Evolutionary conservation across 2,113 vertebrate genomes (phyloP).

Genomic region (Columbina picui): DNA sequence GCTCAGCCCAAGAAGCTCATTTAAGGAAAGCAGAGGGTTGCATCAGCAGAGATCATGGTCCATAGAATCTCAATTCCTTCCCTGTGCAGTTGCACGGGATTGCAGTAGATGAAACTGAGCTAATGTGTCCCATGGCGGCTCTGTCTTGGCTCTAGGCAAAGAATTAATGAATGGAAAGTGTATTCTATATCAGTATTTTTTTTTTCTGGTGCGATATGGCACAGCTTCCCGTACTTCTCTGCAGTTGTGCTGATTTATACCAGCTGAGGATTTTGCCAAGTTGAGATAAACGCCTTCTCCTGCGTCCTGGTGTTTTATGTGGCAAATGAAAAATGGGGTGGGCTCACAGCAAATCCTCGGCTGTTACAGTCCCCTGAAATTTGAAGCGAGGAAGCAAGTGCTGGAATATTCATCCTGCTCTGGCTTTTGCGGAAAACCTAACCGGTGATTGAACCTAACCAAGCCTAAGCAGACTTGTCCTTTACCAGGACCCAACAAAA

Average conservation of each 20-base stretch:
- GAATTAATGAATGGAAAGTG: background rate
- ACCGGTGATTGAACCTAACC: rapidly evolving
- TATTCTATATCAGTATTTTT: background rate
- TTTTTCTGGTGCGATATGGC: background rate
- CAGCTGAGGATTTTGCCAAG: background rate
- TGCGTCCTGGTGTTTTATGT: background rate
- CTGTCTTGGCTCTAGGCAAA: background rate
- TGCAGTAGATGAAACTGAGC: background rate
- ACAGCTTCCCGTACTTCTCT: background rate
- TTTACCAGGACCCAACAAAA: background rate
- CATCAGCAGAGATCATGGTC: background rate
- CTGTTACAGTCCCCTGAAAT: background rate
- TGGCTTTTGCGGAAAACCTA: background rate
- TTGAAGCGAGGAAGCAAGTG: background rate
- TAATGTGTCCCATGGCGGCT: background rate
- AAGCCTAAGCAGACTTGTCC: background rate
- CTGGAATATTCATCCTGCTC: background rate
- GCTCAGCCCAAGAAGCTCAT: background rate
- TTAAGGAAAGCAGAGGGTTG: background rate
- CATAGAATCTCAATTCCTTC: background rate
- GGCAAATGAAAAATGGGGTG: background rate
- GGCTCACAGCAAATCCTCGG: background rate
- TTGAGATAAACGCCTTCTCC: background rate
- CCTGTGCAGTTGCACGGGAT: background rate
- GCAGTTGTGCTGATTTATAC: background rate